phyloP scores from a whole-genome alignment of 2,797 vertebrate species.

The Semaprochilodus insignis region DNA sequence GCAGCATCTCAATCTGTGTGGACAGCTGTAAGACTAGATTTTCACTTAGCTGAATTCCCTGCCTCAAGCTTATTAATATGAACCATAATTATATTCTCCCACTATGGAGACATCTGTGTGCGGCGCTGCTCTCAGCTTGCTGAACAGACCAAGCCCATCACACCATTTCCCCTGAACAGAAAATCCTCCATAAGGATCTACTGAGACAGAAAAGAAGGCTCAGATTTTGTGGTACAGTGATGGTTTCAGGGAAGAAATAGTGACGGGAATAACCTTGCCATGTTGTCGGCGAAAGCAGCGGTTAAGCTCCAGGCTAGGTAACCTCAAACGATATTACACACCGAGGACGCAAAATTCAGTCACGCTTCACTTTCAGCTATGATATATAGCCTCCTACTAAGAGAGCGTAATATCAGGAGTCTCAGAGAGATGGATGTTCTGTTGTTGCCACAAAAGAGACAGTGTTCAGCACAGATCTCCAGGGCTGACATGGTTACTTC shows the following conservation, averaged over 20 bases:
- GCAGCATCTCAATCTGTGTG: slow-evolving; percentile 42
- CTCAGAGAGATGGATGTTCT: background rate
- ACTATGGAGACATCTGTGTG: slow-evolving; percentile 77
- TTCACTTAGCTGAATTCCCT: slow-evolving; percentile 62
- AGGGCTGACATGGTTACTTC: background rate
- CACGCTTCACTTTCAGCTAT: background rate
- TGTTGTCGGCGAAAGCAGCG: slow-evolving; percentile 16
- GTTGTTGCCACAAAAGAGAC: background rate
- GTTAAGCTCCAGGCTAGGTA: slow-evolving; percentile 19
- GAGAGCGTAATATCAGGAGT: background rate
- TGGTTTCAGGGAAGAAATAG: slow-evolving; percentile 18
- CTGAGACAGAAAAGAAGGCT: slow-evolving; percentile 37
- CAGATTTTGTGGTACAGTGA: slow-evolving; percentile 17
- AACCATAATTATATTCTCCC: slow-evolving; percentile 76
- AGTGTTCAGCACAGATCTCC: background rate
- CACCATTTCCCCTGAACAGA: slow-evolving; percentile 59
- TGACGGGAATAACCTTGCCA: slow-evolving; percentile 29
- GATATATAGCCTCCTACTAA: background rate
- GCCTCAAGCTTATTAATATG: slow-evolving; percentile 67
- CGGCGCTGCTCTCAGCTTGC: slow-evolving; percentile 64
- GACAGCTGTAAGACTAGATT: slow-evolving; percentile 59
- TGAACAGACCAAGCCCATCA: slow-evolving; percentile 55
- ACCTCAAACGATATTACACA: slow-evolving; percentile 17
- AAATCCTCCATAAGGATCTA: slow-evolving; percentile 37
- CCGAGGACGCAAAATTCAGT: slow-evolving; percentile 1